Percentiles rank a stretch among this genome's conserved stretches.
phyloP scores from a whole-genome alignment of 2,797 vertebrate species.

The Tenualosa thibaudeaui region DNA sequence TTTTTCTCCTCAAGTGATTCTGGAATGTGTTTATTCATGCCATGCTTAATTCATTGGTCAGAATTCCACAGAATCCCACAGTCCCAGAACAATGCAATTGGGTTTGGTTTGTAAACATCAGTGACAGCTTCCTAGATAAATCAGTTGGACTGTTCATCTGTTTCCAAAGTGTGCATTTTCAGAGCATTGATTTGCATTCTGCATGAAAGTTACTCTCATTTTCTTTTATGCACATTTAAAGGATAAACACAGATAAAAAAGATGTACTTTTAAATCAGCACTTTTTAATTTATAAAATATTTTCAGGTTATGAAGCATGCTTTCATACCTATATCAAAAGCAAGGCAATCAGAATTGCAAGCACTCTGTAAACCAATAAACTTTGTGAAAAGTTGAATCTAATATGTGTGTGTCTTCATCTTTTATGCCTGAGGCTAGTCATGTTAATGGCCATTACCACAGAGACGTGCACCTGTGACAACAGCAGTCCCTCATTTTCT shows the following conservation, averaged over 20 bases:
- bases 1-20: constrained; percentile 20
- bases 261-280: background rate
- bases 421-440: constrained; percentile 19
- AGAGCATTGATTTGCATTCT: background rate
- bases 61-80: background rate
- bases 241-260: background rate
- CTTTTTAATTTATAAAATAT: background rate
- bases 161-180: background rate
- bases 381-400: constrained; percentile 10
- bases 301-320: background rate
- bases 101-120: constrained; percentile 12
- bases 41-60: constrained; percentile 39
- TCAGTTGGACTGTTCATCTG: constrained; percentile 14
- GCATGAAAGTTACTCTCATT: background rate
- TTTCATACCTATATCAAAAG: background rate
- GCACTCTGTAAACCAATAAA: background rate
- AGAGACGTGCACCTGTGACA: constrained; percentile 29
- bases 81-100: background rate
- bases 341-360: background rate
- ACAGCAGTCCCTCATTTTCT: constrained; percentile 19
- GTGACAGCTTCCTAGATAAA: constrained; percentile 19
- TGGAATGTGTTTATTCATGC: constrained; percentile 14
- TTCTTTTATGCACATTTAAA: background rate
- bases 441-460: background rate
- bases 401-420: constrained; percentile 13